Conservation (phyloP, 37 sponge, comb jelly and placozoan genomes). For the Aphrocallistes beatrix region DNA sequence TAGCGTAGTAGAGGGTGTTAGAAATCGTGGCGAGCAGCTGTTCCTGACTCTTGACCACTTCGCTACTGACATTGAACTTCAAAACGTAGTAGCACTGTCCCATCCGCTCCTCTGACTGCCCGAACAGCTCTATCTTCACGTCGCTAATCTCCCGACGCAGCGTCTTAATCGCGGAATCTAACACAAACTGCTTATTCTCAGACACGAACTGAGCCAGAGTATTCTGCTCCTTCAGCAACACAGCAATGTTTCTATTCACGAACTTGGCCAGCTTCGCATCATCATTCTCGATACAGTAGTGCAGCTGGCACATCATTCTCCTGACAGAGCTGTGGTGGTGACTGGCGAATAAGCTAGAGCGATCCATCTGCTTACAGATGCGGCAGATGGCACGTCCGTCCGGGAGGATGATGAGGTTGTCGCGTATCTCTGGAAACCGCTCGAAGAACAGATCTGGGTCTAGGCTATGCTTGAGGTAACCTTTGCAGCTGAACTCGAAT, state of each 20-base stretch:
- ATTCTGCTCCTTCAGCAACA: neutral
- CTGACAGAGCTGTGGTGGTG: neutral
- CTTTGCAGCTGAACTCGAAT: neutral
- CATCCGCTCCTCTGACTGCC: conserved; percentile 9
- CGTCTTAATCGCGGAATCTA: neutral
- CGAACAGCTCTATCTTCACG: neutral
- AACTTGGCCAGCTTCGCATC: neutral
- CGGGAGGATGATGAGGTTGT: neutral
- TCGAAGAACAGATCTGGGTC: neutral
- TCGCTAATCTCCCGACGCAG: neutral
- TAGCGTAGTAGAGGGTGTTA: neutral
- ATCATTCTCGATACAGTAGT: neutral
- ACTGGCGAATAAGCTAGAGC: neutral
- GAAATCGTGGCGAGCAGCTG: neutral
- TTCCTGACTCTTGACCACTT: neutral
- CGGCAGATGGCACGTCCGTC: neutral
- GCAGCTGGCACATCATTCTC: neutral
- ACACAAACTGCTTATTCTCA: neutral
- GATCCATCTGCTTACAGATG: neutral
- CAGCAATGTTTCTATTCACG: neutral
- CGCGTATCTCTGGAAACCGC: neutral
- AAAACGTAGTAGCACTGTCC: neutral
- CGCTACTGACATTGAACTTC: neutral
- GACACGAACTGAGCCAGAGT: neutral
- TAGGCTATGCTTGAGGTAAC: neutral